Base-by-base conservation (phyloP, 2,888 invertebrate species). In the Tenthredo mesomela region DNA sequence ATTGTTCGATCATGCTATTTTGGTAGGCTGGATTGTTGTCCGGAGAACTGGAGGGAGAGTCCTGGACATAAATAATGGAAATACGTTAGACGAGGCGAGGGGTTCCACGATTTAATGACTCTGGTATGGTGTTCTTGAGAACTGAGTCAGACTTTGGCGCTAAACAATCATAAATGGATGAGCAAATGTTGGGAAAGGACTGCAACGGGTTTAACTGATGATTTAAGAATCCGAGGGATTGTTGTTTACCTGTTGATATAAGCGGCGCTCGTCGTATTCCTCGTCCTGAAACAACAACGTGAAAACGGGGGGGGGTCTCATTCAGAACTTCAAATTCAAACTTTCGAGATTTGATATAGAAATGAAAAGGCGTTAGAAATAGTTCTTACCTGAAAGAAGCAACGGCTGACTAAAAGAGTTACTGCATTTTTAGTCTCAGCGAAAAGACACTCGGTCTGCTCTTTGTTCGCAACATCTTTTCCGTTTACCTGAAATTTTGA, bases 381-480 rank as follows among this genome's bases (percentile, higher is more conserved):
- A 15, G 78, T 21, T 89, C 92, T 91, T 92, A 95, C 95, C 91
- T 94, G 94, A 89, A 94, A 95, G 86, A 95, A 93, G 88, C 95
- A 95, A 85, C 95, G 94, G 89, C 95, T 95, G 87, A 95, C 95
- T 78, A 95, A 93, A 75, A 95, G 93, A 15, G 95, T 95, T 29
- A 96, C 95, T 21, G 94, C 94, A 88, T 93, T 94, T 86, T 93
- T 94, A 88, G 95, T 95, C 89, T 95, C 94, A n/a, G 95, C 94
- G 88, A 96, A 95, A 43, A 95, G 93, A n/a, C 94, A 93, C 91
- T 95, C 95, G 0, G 95, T 95, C 89, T 95, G 95, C 86, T 95
- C 94, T 89, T 94, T 94, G 88, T 94, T 95, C 84, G 94, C 94
- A 33, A 95, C 94, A 89, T 95, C 95, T 87, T 94, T 94, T 10